Percentiles rank a stretch among this genome's conserved stretches.
Conservation (phyloP, 1,140 invertebrate genomes). For the Lepeophtheirus salmonis region DNA sequence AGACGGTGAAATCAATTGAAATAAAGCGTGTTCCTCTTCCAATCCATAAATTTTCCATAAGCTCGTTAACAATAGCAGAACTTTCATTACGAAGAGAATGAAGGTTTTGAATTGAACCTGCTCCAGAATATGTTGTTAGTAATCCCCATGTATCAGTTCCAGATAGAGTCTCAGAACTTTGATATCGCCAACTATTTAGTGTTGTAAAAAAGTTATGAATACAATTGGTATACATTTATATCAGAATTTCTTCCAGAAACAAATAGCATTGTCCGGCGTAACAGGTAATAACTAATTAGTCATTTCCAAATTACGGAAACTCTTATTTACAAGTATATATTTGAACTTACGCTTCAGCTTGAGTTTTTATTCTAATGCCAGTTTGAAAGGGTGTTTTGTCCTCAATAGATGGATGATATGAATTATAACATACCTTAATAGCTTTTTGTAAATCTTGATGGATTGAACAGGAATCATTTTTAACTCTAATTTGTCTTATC, state of each 20-base stretch:
- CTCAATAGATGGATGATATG: conserved; percentile 34
- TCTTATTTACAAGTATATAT: no score
- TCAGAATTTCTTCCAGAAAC: no score
- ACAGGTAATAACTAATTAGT: no score
- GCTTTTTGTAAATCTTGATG: conserved; percentile 37
- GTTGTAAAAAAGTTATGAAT: no score
- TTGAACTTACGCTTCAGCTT: neutral
- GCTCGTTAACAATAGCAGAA: conserved; percentile 17
- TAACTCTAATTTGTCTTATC: conserved; percentile 32
- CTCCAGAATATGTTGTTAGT: conserved; percentile 1
- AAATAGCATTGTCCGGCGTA: no score
- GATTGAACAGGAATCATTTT: conserved; percentile 40
- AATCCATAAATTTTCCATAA: conserved; percentile 12
- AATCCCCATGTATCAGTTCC: neutral
- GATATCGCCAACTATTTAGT: neutral
- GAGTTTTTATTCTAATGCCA: neutral
- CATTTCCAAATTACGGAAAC: no score
- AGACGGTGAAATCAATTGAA: conserved; percentile 51
- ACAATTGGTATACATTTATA: no score
- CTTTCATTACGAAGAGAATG: conserved; percentile 11
- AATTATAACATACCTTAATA: conserved; percentile 39
- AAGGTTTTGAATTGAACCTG: conserved; percentile 4
- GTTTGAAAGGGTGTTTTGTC: conserved; percentile 31
- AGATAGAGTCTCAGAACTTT: neutral
- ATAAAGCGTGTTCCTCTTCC: conserved; percentile 39